These are phyloP conservation scores for Stramonita haemastoma DNA, from an alignment of 2,888 invertebrate genomes.

Conservation along the genomic window DNA sequence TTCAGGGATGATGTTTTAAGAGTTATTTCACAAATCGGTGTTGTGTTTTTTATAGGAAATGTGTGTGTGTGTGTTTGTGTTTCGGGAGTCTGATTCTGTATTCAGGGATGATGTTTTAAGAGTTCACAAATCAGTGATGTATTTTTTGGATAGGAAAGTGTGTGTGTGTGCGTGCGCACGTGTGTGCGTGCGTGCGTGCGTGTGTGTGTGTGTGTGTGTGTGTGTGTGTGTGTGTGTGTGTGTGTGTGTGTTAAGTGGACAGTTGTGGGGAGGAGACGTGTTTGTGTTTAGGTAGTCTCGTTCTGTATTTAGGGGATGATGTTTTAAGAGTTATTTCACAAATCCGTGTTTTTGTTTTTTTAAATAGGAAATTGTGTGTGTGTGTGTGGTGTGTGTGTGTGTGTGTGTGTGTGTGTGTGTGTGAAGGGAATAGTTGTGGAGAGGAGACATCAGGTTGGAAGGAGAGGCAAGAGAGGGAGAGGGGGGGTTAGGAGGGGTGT, in stretches of 20 bases:
- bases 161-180: neutral
- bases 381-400: too few species aligned
- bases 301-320: too few species aligned
- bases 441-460: too few species aligned
- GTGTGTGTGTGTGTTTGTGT: constrained; percentile 3
- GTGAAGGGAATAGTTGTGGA: too few species aligned
- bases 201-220: neutral
- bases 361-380: too few species aligned
- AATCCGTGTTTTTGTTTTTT: too few species aligned
- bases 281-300: neutral
- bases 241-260: neutral
- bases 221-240: constrained; percentile 16
- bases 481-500: too few species aligned
- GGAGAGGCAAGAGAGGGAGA: too few species aligned
- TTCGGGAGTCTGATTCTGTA: neutral
- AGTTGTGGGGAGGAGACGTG: neutral
- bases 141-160: too few species aligned
- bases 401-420: too few species aligned
- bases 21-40: too few species aligned
- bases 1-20: neutral
- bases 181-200: neutral
- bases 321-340: too few species aligned
- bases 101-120: neutral
- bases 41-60: neutral
- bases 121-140: neutral